phyloP scores from a whole-genome alignment of 2,888 invertebrate genomes.

The Perizoma flavofasciatum region DNA sequence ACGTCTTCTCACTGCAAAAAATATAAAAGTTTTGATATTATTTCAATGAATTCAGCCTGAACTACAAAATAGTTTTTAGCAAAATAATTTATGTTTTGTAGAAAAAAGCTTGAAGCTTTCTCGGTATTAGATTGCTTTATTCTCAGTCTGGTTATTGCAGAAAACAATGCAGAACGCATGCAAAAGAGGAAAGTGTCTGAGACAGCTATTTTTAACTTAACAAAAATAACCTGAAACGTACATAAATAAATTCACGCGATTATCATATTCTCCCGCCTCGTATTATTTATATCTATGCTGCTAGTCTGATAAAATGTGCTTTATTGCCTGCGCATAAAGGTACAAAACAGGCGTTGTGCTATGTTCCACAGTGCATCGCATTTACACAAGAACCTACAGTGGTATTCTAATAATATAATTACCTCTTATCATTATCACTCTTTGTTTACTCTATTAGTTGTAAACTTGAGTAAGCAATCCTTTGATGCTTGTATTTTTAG shows the following conservation, averaged over 20 bases:
- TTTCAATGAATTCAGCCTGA: no score
- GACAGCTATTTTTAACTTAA: conserved; percentile 20
- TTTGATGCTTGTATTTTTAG: conserved; percentile 17
- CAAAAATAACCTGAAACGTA: conserved; percentile 20
- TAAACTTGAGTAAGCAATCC: conserved; percentile 17
- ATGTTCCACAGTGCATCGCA: conserved; percentile 7
- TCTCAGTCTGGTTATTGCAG: conserved; percentile 6
- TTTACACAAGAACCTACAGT: conserved; percentile 11
- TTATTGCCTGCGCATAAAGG: conserved; percentile 14
- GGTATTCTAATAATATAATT: conserved; percentile 16
- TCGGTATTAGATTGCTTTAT: neutral
- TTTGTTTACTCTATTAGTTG: conserved; percentile 22
- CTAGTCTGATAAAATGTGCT: conserved; percentile 20
- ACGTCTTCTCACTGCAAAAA: no score
- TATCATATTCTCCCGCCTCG: conserved; percentile 21
- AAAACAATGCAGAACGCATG: conserved; percentile 5
- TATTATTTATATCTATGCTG: conserved; percentile 14
- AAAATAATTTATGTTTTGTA: no score
- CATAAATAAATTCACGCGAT: conserved; percentile 25
- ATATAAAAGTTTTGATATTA: no score
- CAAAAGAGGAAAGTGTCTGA: conserved; percentile 21
- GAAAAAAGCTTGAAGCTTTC: no score
- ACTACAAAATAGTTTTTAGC: no score
- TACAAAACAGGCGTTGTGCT: conserved; percentile 7
- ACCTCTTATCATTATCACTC: conserved; percentile 22